A percentile compares a stretch with the other conserved stretches of the same genome.
These are phyloP conservation scores for Onthophagus sagittarius DNA, from an alignment of 2,888 invertebrate species.

Conservation along the genomic window DNA sequence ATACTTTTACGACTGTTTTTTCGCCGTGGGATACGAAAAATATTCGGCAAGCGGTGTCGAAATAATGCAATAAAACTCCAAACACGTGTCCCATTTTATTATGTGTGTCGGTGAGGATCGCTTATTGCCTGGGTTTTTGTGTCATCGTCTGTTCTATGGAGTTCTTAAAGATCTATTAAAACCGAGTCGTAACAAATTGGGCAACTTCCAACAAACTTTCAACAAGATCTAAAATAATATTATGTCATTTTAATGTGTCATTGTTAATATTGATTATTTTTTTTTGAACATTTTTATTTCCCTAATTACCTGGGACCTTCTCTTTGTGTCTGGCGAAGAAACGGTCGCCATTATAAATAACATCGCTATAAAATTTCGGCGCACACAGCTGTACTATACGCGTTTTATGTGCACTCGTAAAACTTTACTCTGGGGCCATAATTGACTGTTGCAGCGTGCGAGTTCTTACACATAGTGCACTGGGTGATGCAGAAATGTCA, in stretches of 20 bases:
- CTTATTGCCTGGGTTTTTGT: constrained; percentile 35
- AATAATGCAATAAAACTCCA: constrained; percentile 31
- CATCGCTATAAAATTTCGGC: constrained; percentile 13
- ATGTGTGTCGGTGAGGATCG: constrained; percentile 16
- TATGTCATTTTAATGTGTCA: neutral
- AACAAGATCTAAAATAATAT: neutral
- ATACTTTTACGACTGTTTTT: constrained; percentile 10
- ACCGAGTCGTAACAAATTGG: constrained; percentile 3
- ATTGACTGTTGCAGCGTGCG: constrained; percentile 11
- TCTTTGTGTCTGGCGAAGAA: constrained; percentile 11
- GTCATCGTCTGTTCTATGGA: neutral
- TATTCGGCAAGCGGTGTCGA: constrained; percentile 22
- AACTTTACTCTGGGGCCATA: constrained; percentile 11
- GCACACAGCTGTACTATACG: constrained; percentile 10
- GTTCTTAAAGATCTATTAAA: constrained; percentile 10
- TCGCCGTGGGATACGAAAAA: constrained; percentile 7
- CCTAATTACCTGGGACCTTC: constrained; percentile 5
- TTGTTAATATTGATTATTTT: neutral
- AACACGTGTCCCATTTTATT: constrained; percentile 30
- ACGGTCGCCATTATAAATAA: constrained; percentile 10
- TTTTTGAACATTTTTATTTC: neutral
- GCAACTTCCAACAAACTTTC: neutral
- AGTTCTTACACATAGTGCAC: constrained; percentile 8
- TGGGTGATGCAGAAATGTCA: neutral
- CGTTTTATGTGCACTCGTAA: constrained; percentile 9